These are phyloP conservation scores for Clivina fossor DNA, from an alignment of 2,888 invertebrate genomes.

Conservation along the genomic window DNA sequence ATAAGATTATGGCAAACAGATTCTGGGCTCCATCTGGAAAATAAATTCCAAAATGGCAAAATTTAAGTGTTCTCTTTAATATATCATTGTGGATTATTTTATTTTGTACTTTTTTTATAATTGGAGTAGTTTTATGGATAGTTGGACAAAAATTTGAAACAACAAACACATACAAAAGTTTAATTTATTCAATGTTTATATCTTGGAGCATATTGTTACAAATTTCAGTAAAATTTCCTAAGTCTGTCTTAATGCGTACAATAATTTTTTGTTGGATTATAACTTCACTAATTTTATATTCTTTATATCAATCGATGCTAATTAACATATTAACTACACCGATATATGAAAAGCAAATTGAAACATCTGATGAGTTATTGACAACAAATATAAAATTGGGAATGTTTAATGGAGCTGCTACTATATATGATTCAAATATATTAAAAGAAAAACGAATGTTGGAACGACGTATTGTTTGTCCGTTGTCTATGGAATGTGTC, in stretches of 20 bases:
- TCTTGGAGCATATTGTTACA: conserved; percentile 51
- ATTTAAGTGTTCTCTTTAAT: conserved; percentile 56
- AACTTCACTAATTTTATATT: conserved; percentile 57
- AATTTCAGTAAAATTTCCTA: conserved; percentile 56
- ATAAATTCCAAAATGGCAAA: conserved; percentile 55
- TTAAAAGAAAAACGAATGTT: conserved; percentile 8
- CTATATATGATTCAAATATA: conserved; percentile 7
- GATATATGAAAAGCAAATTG: conserved; percentile 56
- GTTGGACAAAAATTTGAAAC: background rate
- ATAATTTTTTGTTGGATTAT: conserved; percentile 58
- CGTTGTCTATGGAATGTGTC: background rate
- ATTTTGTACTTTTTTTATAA: conserved; percentile 46
- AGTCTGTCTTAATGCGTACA: conserved; percentile 54
- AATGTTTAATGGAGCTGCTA: conserved; percentile 42
- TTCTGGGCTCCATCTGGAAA: conserved; percentile 59
- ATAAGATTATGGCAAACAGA: conserved; percentile 59
- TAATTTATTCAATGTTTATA: conserved; percentile 4
- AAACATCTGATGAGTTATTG: conserved; percentile 56
- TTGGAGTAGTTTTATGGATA: conserved; percentile 7
- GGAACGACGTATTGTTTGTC: background rate
- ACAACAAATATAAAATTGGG: conserved; percentile 53
- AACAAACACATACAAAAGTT: background rate
- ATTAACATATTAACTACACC: conserved; percentile 60
- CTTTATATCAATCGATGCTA: conserved; percentile 60
- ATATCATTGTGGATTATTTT: conserved; percentile 55